Evolutionary conservation across 1,140 invertebrate genomes (phyloP), one percentile per base, ranked within the genome.

Genomic region (Diuraphis noxia): DNA sequence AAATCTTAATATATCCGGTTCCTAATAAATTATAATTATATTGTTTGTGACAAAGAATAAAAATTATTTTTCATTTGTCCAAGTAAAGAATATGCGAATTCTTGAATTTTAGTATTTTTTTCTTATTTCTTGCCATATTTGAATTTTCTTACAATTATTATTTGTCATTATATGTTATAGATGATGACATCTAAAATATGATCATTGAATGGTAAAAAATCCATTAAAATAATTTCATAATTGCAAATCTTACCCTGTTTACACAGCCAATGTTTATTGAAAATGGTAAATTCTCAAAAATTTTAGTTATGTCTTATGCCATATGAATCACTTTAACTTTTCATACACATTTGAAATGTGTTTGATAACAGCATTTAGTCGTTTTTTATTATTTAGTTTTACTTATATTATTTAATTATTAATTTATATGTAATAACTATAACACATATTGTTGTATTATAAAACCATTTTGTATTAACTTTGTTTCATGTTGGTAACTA

Each of bases 371-470:
- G 56, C 5, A 72, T 72, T 72, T n/a, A 72, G n/a, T n/a, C 4
- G n/a, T n/a, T 72, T n/a, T 5, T 63, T 56, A 52, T 63, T 72
- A 72, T 72, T 72, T 72, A 72, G 30, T 72, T 72, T 72, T 72
- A 72, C 13, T 72, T 72, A n/a, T 72, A n/a, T 72, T 72, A n/a
- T 72, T n/a, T n/a, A n/a, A 72, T 34, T 21, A 21, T 63, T n/a
- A 72, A 72, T 72, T n/a, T 72, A 17, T 72, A 72, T 72, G 56
- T 72, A 72, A n/a, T 72, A 72, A n/a, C 56, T 72, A 72, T n/a
- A 72, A 72, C 30, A 72, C n/a, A 63, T 30, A 72, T 17, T 19
- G n/a, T 72, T 72, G 56, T n/a, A 72, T 17, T 72, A 72, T 72
- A n/a, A 72, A 72, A 72, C 17, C 5, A 72, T 72, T 72, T 72